A percentile compares a stretch with the other conserved stretches of the same genome.
Evolutionary conservation across 2,888 invertebrate genomes (phyloP).

Genomic region (Crioceris asparagi): DNA sequence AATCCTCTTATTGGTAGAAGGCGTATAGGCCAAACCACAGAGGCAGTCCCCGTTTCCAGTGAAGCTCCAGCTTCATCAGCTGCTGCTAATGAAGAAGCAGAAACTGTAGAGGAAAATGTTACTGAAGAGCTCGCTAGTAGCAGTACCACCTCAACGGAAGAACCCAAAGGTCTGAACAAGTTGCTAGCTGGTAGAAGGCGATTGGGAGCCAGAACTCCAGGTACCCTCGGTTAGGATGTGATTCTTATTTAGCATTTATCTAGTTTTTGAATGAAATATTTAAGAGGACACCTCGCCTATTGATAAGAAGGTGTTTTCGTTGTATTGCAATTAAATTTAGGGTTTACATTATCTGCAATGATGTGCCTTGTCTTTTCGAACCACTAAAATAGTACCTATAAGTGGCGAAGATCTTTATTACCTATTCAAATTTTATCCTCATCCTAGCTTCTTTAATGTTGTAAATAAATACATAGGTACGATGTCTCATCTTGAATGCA

Average conservation of each 20-base stretch:
- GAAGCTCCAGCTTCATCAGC: conserved; percentile 25
- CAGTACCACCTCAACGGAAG: conserved; percentile 34
- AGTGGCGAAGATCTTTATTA: neutral
- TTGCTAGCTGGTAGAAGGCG: conserved; percentile 60
- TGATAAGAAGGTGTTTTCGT: too few species aligned
- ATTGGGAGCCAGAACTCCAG: conserved; percentile 49
- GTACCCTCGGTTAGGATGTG: conserved; percentile 14
- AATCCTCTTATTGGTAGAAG: conserved; percentile 46
- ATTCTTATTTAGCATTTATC: too few species aligned
- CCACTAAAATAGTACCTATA: too few species aligned
- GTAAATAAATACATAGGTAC: neutral
- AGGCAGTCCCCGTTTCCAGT: conserved; percentile 32
- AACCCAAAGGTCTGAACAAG: conserved; percentile 53
- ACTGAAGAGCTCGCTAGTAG: conserved; percentile 22
- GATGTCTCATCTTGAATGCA: neutral
- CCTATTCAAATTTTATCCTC: neutral
- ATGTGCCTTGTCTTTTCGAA: too few species aligned
- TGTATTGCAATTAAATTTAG: too few species aligned
- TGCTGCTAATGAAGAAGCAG: conserved; percentile 22
- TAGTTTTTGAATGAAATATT: too few species aligned
- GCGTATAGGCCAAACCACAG: conserved; percentile 32
- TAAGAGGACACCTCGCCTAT: too few species aligned
- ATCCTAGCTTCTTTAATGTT: neutral
- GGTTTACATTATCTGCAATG: too few species aligned
- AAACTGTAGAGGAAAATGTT: conserved; percentile 23